A percentile compares a stretch with the other conserved stretches of the same genome.
Conservation (phyloP, 1,140 invertebrate species). For the Hermetia illucens region DNA sequence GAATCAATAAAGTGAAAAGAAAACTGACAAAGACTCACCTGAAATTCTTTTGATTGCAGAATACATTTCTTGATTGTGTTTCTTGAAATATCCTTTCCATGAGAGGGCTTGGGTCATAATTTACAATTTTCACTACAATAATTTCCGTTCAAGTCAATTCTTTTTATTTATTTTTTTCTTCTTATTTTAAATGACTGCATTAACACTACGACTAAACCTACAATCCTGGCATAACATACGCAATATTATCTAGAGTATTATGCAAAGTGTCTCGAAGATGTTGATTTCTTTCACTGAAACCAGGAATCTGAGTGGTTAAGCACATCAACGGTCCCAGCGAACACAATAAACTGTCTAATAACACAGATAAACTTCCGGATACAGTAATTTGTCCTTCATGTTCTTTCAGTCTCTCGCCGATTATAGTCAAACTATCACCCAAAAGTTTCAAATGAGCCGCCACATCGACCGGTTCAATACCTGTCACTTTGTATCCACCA, state of each 20-base stretch:
- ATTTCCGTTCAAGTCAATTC: no score
- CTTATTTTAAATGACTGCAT: no score
- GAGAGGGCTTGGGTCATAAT: no score
- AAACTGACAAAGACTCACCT: no score
- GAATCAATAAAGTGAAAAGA: no score
- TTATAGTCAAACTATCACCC: conserved; percentile 84
- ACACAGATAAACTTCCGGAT: conserved; percentile 84
- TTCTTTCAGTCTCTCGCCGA: conserved; percentile 82
- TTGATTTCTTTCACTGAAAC: conserved; percentile 39
- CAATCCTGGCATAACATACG: conserved; percentile 92
- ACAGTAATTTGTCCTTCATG: conserved; percentile 91
- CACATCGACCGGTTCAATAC: conserved; percentile 75
- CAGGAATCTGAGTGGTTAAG: conserved; percentile 70
- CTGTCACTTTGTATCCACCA: conserved; percentile 48
- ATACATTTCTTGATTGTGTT: no score
- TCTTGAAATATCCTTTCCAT: no score
- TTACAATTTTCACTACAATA: no score
- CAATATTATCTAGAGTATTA: conserved; percentile 83
- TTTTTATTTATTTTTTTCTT: no score
- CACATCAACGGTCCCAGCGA: conserved; percentile 80
- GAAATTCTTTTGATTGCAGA: no score
- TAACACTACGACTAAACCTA: no score
- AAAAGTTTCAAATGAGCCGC: conserved; percentile 85
- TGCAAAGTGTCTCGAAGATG: conserved; percentile 55
- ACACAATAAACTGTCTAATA: conserved; percentile 88